A percentile compares a stretch with the other conserved stretches of the same genome.
phyloP scores from a whole-genome alignment of 2,113 vertebrate genomes.

The Chaetodon trifascialis region DNA sequence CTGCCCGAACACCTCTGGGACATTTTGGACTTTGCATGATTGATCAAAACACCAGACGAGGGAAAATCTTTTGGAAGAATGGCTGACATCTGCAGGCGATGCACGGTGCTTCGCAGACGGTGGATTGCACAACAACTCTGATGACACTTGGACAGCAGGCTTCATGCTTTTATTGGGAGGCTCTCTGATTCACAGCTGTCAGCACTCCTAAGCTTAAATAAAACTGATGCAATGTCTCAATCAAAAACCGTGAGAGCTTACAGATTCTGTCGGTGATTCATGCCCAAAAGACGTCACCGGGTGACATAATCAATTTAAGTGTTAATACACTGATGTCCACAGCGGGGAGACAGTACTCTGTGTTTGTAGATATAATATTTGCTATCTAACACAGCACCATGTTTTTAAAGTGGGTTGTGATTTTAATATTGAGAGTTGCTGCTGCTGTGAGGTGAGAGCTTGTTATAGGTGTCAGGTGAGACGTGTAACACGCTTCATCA shows the following conservation, averaged over 20 bases:
- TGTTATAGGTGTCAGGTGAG: background rate
- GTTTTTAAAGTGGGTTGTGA: background rate
- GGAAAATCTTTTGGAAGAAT: background rate
- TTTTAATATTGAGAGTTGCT: background rate
- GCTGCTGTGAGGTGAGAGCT: background rate
- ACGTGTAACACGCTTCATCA: background rate
- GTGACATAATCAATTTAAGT: background rate
- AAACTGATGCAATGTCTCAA: conserved; percentile 16
- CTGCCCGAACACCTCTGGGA: background rate
- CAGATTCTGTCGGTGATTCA: background rate
- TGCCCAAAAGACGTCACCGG: background rate
- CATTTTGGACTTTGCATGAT: background rate
- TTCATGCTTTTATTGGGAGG: background rate
- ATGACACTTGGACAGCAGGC: conserved; percentile 1
- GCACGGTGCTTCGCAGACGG: background rate
- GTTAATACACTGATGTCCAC: conserved; percentile 28
- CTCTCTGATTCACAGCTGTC: conserved; percentile 13
- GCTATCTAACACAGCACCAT: background rate
- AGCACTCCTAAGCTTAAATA: background rate
- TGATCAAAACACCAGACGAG: background rate
- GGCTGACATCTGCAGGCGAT: background rate
- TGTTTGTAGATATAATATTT: background rate
- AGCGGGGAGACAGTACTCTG: conserved; percentile 21
- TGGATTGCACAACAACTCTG: background rate
- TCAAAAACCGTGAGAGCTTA: background rate